A percentile compares a stretch with the other conserved stretches of the same genome.
These are phyloP conservation scores for Plutella xylostella DNA, from an alignment of 2,888 invertebrate species.

Conservation along the genomic window DNA sequence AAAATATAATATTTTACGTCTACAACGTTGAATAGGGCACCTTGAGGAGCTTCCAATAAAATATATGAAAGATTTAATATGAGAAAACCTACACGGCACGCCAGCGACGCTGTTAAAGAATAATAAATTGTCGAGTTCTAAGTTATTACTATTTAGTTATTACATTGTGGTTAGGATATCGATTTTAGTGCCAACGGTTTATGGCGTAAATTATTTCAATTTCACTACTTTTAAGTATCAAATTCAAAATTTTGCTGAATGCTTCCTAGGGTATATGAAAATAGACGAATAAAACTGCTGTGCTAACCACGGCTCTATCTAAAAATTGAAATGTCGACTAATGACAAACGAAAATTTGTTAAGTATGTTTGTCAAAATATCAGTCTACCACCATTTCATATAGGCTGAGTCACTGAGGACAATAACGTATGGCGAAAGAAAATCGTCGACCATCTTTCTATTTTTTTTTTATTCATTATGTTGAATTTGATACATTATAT, in stretches of 20 bases:
- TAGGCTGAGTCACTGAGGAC: too few species aligned
- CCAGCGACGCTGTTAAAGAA: neutral
- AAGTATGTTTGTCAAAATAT: too few species aligned
- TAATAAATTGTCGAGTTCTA: neutral
- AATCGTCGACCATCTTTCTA: too few species aligned
- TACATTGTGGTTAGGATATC: neutral
- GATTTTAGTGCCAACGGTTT: neutral
- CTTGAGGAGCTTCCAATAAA: neutral
- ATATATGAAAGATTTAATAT: constrained; percentile 4
- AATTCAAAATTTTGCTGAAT: neutral
- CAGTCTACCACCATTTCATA: too few species aligned
- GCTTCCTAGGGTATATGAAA: neutral
- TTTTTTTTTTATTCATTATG: too few species aligned
- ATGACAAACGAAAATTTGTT: too few species aligned
- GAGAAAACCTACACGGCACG: neutral
- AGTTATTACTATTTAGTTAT: neutral
- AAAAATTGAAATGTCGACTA: too few species aligned
- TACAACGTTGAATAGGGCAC: neutral
- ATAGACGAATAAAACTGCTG: too few species aligned
- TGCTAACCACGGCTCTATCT: too few species aligned
- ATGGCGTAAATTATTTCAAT: neutral
- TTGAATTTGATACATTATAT: too few species aligned
- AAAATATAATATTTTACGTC: constrained; percentile 2
- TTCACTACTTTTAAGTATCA: neutral
- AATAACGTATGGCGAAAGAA: too few species aligned